Evolutionary conservation across 2,113 vertebrate species (phyloP).

Genomic region (Coryphaenoides rupestris): DNA sequence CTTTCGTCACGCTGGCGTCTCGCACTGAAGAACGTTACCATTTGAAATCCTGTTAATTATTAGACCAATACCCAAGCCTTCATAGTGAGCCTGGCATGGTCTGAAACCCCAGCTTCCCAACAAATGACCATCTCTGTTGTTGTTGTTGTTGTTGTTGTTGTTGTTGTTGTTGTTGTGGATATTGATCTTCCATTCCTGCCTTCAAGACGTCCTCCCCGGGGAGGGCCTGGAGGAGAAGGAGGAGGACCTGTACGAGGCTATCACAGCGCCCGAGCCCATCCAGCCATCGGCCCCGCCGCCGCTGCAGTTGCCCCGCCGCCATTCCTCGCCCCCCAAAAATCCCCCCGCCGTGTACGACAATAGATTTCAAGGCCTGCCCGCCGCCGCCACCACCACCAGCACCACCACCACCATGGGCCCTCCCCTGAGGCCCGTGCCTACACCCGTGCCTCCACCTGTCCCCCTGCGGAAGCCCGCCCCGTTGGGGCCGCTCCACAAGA

Average conservation of each 20-base stretch:
- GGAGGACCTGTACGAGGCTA: too few species aligned
- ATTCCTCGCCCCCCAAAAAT: too few species aligned
- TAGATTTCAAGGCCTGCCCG: not conserved
- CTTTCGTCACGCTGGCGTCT: too few species aligned
- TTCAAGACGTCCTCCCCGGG: too few species aligned
- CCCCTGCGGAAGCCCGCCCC: conserved; percentile 12
- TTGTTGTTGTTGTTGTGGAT: not conserved
- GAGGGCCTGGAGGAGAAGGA: too few species aligned
- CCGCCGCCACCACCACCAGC: not conserved
- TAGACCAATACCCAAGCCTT: conserved; percentile 32
- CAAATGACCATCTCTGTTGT: not conserved
- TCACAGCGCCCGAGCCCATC: not conserved
- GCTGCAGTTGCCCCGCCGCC: not conserved
- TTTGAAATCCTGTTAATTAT: conserved; percentile 65
- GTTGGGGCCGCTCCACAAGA: not conserved
- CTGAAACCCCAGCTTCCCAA: too few species aligned
- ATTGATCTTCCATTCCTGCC: not conserved
- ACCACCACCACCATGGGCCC: too few species aligned
- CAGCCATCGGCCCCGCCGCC: not conserved
- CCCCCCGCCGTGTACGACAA: too few species aligned
- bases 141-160: too few species aligned
- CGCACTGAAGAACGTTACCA: not conserved
- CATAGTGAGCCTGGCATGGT: conserved; percentile 11
- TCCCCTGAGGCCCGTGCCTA: too few species aligned
- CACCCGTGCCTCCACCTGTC: conserved; percentile 41